Evolutionary conservation across 1,140 invertebrate species (phyloP).

Genomic region (Rhyacophila brunnea): DNA sequence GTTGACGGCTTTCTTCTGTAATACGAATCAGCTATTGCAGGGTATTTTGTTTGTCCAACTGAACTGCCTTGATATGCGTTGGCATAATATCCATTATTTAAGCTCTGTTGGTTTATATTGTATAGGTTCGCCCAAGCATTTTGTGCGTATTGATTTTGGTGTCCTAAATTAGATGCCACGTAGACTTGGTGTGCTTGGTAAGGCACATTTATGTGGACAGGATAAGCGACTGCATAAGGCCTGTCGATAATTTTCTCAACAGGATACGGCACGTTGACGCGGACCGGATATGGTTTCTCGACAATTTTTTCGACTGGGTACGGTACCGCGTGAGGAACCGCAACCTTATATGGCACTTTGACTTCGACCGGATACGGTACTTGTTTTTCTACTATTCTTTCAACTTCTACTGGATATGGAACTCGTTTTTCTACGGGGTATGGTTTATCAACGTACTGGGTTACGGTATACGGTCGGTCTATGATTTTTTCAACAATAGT

Average conservation of each 20-base stretch:
- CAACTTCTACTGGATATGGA: slow-evolving; percentile 52
- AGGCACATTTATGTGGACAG: slow-evolving; percentile 9
- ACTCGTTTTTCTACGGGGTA: slow-evolving; percentile 51
- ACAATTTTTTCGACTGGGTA: slow-evolving; percentile 52
- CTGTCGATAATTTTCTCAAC: slow-evolving; percentile 40
- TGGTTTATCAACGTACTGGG: slow-evolving; percentile 52
- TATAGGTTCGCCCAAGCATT: slow-evolving; percentile 7
- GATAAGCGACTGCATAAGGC: slow-evolving; percentile 28
- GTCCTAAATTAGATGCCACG: background rate
- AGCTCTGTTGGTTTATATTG: slow-evolving; percentile 1
- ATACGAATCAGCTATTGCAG: slow-evolving; percentile 21
- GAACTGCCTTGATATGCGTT: background rate
- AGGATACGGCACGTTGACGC: slow-evolving; percentile 39
- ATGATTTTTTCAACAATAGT: slow-evolving; percentile 53
- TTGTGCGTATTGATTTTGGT: slow-evolving; percentile 14
- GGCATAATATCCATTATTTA: background rate
- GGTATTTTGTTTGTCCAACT: slow-evolving; percentile 14
- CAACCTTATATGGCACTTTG: slow-evolving; percentile 38
- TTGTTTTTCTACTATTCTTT: slow-evolving; percentile 49
- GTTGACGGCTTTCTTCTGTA: slow-evolving; percentile 18
- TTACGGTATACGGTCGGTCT: slow-evolving; percentile 52
- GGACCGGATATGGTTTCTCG: slow-evolving; percentile 42
- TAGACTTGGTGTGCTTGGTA: slow-evolving; percentile 20
- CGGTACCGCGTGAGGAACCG: slow-evolving; percentile 34
- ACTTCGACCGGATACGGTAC: slow-evolving; percentile 56